Evolutionary conservation across 37 sponge, comb jelly and placozoan species (phyloP).

Genomic region (Diacarnus erythraeanus): DNA sequence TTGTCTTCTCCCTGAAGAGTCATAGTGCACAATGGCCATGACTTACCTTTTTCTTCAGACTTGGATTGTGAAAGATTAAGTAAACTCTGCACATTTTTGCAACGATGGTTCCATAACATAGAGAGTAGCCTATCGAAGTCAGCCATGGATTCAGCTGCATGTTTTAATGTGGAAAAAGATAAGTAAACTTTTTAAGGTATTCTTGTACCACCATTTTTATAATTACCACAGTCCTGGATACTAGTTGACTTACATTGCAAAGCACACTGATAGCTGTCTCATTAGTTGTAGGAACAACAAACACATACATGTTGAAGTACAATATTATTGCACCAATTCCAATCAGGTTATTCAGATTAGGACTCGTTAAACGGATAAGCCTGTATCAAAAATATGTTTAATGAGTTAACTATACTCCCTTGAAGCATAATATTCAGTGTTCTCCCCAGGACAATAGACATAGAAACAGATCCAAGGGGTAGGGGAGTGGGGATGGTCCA

Average conservation of each 20-base stretch:
- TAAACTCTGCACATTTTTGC: constrained; percentile 58
- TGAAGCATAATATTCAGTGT: too few relatives aligned
- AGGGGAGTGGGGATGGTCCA: too few relatives aligned
- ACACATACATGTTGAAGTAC: constrained; percentile 26
- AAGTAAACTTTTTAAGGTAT: too few relatives aligned
- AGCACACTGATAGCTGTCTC: neutral
- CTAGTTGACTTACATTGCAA: constrained; percentile 35
- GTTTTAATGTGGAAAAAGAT: constrained; percentile 1
- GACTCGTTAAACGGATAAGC: constrained; percentile 38
- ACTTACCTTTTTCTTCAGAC: constrained; percentile 22
- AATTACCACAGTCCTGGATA: constrained; percentile 19
- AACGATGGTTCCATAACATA: constrained; percentile 53
- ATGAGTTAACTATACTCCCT: too few relatives aligned
- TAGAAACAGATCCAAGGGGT: too few relatives aligned
- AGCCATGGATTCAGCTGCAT: constrained; percentile 27
- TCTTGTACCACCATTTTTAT: too few relatives aligned
- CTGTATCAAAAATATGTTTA: too few relatives aligned
- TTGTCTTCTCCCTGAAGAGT: too few relatives aligned
- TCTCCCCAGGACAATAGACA: too few relatives aligned
- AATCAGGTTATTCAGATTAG: constrained; percentile 48
- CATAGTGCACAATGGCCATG: too few relatives aligned
- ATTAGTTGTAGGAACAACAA: constrained; percentile 5
- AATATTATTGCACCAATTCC: constrained; percentile 43
- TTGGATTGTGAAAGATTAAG: constrained; percentile 47
- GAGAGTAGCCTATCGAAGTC: constrained; percentile 52